phyloP scores from a whole-genome alignment of 2,888 invertebrate species.

The Eueremaeus valkanovi region DNA sequence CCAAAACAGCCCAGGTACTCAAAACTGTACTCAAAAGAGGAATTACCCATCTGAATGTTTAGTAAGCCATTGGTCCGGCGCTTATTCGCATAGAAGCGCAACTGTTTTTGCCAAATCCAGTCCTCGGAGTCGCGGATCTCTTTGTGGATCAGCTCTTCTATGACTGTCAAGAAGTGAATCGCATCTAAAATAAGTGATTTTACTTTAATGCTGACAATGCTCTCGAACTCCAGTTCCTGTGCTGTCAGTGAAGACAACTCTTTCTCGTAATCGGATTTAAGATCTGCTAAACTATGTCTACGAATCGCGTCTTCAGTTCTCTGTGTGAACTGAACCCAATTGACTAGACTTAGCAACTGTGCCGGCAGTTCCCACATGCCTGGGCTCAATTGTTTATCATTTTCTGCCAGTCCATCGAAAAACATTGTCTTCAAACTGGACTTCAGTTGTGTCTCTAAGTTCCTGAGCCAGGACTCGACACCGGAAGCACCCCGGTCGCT shows the following conservation, averaged over 20 bases:
- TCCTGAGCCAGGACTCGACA: slow-evolving; percentile 74
- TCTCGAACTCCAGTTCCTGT: slow-evolving; percentile 1
- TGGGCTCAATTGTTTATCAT: slow-evolving; percentile 55
- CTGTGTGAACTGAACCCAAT: slow-evolving; percentile 77
- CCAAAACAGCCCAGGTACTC: slow-evolving; percentile 87
- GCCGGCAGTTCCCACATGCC: slow-evolving; percentile 38
- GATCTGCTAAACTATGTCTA: slow-evolving; percentile 57
- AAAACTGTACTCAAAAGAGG: slow-evolving; percentile 91
- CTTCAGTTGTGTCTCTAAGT: slow-evolving; percentile 77
- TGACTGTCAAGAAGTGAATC: slow-evolving; percentile 80
- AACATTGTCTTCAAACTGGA: slow-evolving; percentile 62
- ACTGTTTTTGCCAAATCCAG: slow-evolving; percentile 94
- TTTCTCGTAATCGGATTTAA: slow-evolving; percentile 58
- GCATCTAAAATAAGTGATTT: slow-evolving; percentile 88
- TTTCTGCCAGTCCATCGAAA: slow-evolving; percentile 53
- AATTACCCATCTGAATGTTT: slow-evolving; percentile 73
- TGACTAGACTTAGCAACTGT: slow-evolving; percentile 73
- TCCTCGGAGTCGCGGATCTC: slow-evolving; percentile 64
- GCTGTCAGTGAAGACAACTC: slow-evolving; percentile 49
- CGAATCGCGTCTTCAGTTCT: slow-evolving; percentile 75
- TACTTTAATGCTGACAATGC: slow-evolving; percentile 64
- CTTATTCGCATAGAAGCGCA: slow-evolving; percentile 57
- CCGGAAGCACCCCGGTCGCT: slow-evolving; percentile 69
- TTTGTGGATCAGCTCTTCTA: slow-evolving; percentile 67
- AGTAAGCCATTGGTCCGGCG: not conserved